phyloP scores from a whole-genome alignment of 2,888 invertebrate genomes.

The Conistra vaccinii region DNA sequence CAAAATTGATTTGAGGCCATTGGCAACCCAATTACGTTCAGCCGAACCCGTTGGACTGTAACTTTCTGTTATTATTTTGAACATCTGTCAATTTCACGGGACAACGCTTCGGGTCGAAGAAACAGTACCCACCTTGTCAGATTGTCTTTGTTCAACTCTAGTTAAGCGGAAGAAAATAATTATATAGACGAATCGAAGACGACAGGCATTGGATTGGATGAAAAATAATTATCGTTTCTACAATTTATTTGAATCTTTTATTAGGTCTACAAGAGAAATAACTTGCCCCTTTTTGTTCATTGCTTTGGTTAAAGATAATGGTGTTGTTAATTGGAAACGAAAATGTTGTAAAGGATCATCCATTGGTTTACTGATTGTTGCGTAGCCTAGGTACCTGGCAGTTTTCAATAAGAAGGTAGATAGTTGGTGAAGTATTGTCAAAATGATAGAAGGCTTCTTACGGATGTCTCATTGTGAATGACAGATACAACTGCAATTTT shows the following conservation, averaged over 20 bases:
- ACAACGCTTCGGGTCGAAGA: conserved; percentile 78
- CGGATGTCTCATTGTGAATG: background rate
- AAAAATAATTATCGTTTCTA: conserved; percentile 68
- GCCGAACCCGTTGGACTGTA: conserved; percentile 73
- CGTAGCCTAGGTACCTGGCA: background rate
- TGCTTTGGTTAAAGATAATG: conserved; percentile 19
- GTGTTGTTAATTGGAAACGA: background rate
- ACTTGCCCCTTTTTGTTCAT: conserved; percentile 27
- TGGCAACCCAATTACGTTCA: conserved; percentile 73
- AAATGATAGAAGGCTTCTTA: background rate
- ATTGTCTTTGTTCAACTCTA: conserved; percentile 80
- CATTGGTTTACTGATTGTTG: background rate
- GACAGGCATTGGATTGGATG: conserved; percentile 71
- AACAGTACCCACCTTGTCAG: conserved; percentile 74
- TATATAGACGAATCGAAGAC: conserved; percentile 77
- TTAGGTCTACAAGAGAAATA: conserved; percentile 24
- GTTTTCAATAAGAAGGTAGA: background rate
- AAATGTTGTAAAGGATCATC: background rate
- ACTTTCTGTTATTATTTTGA: conserved; percentile 83
- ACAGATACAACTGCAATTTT: background rate
- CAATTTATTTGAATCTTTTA: conserved; percentile 55
- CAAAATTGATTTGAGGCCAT: conserved; percentile 73
- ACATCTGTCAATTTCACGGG: conserved; percentile 84
- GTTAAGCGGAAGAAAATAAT: conserved; percentile 86
- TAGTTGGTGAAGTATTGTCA: background rate